Percentiles rank a stretch among this genome's conserved stretches.
phyloP scores from a whole-genome alignment of 2,888 invertebrate species.

The Tiliacea aurago region DNA sequence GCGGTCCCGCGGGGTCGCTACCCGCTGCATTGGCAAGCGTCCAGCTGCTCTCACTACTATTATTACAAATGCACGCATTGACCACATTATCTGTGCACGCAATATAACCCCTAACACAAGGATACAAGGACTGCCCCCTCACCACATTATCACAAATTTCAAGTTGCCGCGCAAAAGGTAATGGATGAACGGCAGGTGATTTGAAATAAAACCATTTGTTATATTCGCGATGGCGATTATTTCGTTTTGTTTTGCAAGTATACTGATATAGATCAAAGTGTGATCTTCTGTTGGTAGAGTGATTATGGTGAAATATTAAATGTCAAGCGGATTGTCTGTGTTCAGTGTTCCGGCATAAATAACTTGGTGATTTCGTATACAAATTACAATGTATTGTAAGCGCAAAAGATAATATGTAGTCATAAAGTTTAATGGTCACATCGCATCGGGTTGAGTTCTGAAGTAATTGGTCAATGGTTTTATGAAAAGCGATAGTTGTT shows the following conservation, averaged over 20 bases:
- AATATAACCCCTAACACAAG: conserved; percentile 53
- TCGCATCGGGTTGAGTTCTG: neutral
- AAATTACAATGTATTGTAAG: conserved; percentile 19
- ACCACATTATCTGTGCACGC: conserved; percentile 56
- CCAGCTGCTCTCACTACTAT: conserved; percentile 73
- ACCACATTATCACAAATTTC: conserved; percentile 4
- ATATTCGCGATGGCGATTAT: conserved; percentile 67
- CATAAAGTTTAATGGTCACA: conserved; percentile 16
- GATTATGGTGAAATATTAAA: conserved; percentile 67
- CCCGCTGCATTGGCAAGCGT: conserved; percentile 72
- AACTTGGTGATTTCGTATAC: conserved; percentile 41
- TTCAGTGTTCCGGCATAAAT: conserved; percentile 39
- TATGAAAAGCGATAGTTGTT: conserved; percentile 16
- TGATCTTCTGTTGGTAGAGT: conserved; percentile 41
- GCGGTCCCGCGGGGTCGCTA: conserved; percentile 73
- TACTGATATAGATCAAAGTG: conserved; percentile 72
- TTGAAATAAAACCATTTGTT: conserved; percentile 73
- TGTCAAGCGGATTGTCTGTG: conserved; percentile 55
- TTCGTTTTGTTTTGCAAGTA: conserved; percentile 64
- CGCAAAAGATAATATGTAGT: conserved; percentile 29
- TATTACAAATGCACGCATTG: conserved; percentile 70
- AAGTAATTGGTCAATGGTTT: conserved; percentile 12
- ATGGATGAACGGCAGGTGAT: conserved; percentile 76
- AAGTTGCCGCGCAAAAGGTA: conserved; percentile 60
- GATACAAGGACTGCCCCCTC: conserved; percentile 51